Evolutionary conservation across 2,113 vertebrate species (phyloP), one percentile per base, ranked within the genome.

Genomic region (Corythaeola cristata): DNA sequence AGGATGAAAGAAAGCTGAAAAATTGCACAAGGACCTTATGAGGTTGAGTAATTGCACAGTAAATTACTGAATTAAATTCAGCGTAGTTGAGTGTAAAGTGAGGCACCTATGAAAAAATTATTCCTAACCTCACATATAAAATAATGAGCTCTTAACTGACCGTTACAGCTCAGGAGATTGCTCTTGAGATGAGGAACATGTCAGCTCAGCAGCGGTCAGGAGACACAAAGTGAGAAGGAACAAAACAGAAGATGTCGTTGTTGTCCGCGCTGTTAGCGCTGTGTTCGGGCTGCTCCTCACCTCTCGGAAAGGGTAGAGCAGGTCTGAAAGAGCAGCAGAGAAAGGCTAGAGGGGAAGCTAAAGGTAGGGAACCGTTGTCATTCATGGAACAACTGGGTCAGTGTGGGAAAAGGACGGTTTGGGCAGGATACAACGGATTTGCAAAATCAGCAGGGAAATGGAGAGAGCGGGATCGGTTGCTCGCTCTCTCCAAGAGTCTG

Each of bases 211-310:
- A 76, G 68, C 26, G 55, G 49, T 90, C 50, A 66, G 72, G 80
- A 90, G 83, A 96, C 94, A 89, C 75, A 90, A 96, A 90, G 63
- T 80, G 80, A 62, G 23, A 88, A 75, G 72, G 35, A 80, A 18
- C 45, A 80, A 94, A 94, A 89, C 35, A 90, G 39, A 84, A 94
- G 44, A 53, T 44, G 35, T 74, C 30, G 37, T 73, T 69, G 28
- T 84, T 83, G 41, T 33, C 59, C 2, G 1, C 27, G 15, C 32
- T 39, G 76, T 11, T 30, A 60, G 37, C 37, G 16, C 58, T 64
- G 14, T 64, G 24, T 83, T 92, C n/a, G 49, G 60, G 21, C 59
- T 77, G 19, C 12, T 60, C 24, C 33, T 62, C 24, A 23, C 45
- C 32, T 89, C 88, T 92, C 63, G 64, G 4, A 45, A 64, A 68